Evolutionary conservation across 2,888 invertebrate species (phyloP), one percentile per base, ranked within the genome.

Genomic region (Herminia tarsipennalis): DNA sequence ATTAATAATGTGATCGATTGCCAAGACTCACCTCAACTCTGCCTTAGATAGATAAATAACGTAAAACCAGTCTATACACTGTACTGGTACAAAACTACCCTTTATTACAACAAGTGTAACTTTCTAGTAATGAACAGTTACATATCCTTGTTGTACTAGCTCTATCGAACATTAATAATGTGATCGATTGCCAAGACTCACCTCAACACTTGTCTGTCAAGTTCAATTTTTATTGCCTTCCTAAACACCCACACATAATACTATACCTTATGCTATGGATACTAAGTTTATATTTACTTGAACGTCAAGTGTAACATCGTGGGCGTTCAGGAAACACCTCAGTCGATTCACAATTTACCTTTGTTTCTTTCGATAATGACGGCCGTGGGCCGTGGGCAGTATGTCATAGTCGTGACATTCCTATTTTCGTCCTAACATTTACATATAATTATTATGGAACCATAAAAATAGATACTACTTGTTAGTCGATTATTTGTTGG

Each of bases 361-460:
- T 63, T 39, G 28, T 57, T 45, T 48, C 34, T 57, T 45, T 48
- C 34, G 29, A 42, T 50, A 42, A 48, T 47, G 36, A 35, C 18
- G 12, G 24, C 10, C 38, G 57, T 61, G 46, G 12, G 24, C 10
- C 38, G 57, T 61, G 46, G 48, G 33, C 27, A 40, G 38, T 36
- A 18, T 35, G 29, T 42, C 41, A 48, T 41, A 51, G 22, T 24
- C 13, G 34, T 46, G 55, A 42, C 41, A 46, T 40, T 5, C 36
- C 50, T 65, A 55, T 62, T 62, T 57, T 21, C 16, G 43, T 16
- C 30, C 29, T 27, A 25, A 14, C 50, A 53, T 53, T 59, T 56
- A 51, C 50, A 30, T 22, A 22, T 30, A 41, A 48, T 46, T 43
- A 43, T 25, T 47, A 22, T 35, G 18, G 13, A 41, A 8, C 12